Evolutionary conservation across 2,113 vertebrate genomes (phyloP), one percentile per base, ranked within the genome.

Genomic region (Manacus vitellinus): DNA sequence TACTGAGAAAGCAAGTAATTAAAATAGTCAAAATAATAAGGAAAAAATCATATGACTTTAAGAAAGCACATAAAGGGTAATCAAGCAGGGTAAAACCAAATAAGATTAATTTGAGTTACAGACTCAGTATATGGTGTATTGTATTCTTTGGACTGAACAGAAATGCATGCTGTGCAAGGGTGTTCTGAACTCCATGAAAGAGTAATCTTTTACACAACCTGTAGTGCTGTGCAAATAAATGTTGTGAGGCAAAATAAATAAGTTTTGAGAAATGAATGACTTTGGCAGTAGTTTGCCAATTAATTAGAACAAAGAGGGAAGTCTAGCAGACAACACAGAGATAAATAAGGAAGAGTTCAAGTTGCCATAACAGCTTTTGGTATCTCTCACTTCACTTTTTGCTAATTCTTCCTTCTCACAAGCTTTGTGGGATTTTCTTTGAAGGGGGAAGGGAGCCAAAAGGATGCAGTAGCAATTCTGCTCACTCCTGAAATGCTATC

Each of bases 241-340:
- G 83, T 97, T 85, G 93, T 91, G 85, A 96, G 92, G 93, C 70
- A 98, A 97, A 98, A 97, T 96, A 98, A 98, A 96, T 97, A 98
- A 71, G 55, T 96, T 98, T 97, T 95, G 90, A 96, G 92, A 97
- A 98, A 97, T 95, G 75, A 98, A 97, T 88, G 67, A 96, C 94
- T 97, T 97, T 80, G 95, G 91, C 76, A 94, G 92, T 96, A 94
- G 89, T 97, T 96, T 94, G 86, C 94, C 98, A 97, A 98, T 98
- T 98, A 98, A 97, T 97, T 97, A 98, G 95, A 97, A 97, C 95
- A 96, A 97, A 92, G 70, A 74, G 68, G 76, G 73, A 96, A 96
- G 49, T 89, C 55, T 81, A 95, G 88, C 79, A 94, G 95, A 88
- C 65, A 92, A 94, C 49, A 80, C 66, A 83, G 66, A 94, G 95